phyloP scores from a whole-genome alignment of 2,113 vertebrate genomes.

The Felis catus region F.catus_Fca126_mat1.0 CM031413.1:139790501-139791000 shows the following conservation, averaged over 20 bases:
- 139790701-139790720: not conserved
- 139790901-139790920: slow-evolving; percentile 99
- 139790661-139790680: rapidly evolving
- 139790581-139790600: no score
- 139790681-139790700: rapidly evolving
- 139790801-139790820: slow-evolving; percentile 73
- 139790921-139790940: slow-evolving; percentile 96
- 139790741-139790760: slow-evolving; percentile 93
- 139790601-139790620: no score
- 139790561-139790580: no score
- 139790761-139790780: slow-evolving; percentile 98
- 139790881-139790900: slow-evolving; percentile 97
- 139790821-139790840: not conserved
- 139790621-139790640: rapidly evolving
- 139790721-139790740: slow-evolving; percentile 34
- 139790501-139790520: no score
- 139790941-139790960: slow-evolving; percentile 93
- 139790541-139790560: no score
- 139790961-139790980: slow-evolving; percentile 88
- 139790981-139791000: not conserved
- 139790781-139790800: slow-evolving; percentile 91
- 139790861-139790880: slow-evolving; percentile 76
- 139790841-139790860: slow-evolving; percentile 54
- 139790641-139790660: no score
- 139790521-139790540: no score